Evolutionary conservation across 2,113 vertebrate genomes (phyloP).

Genomic region (Anguilla rostrata): DNA sequence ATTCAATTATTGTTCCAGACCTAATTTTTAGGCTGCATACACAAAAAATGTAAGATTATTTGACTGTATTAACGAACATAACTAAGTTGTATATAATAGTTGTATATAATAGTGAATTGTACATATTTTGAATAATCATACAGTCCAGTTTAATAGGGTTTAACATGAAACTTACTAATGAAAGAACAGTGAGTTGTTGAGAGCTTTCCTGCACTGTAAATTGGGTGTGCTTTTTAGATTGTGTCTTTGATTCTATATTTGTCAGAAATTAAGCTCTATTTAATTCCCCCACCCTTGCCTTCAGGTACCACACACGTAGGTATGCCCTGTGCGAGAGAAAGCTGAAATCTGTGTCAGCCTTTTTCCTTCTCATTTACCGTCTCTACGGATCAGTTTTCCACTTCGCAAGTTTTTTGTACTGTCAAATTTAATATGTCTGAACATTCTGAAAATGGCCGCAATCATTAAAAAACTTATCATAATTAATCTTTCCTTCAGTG

Average conservation of each 20-base stretch:
- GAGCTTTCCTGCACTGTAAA: neutral
- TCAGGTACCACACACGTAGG: neutral
- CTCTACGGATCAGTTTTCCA: neutral
- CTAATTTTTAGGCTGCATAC: neutral
- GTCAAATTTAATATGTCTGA: neutral
- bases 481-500: neutral
- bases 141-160: neutral
- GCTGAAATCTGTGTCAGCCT: neutral
- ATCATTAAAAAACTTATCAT: neutral
- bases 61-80: neutral
- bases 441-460: neutral
- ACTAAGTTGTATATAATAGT: neutral
- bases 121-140: neutral
- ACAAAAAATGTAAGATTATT: neutral
- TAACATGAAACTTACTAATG: neutral
- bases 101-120: neutral
- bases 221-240: neutral
- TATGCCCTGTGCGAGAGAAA: neutral
- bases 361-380: neutral
- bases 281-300: neutral
- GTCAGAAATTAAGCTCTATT: neutral
- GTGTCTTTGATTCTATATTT: too few species aligned
- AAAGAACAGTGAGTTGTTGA: neutral
- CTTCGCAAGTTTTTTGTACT: neutral
- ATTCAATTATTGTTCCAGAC: neutral